Evolutionary conservation across 1,140 invertebrate genomes (phyloP), one percentile per base, ranked within the genome.

Genomic region (Drosophila equinoxialis): DNA sequence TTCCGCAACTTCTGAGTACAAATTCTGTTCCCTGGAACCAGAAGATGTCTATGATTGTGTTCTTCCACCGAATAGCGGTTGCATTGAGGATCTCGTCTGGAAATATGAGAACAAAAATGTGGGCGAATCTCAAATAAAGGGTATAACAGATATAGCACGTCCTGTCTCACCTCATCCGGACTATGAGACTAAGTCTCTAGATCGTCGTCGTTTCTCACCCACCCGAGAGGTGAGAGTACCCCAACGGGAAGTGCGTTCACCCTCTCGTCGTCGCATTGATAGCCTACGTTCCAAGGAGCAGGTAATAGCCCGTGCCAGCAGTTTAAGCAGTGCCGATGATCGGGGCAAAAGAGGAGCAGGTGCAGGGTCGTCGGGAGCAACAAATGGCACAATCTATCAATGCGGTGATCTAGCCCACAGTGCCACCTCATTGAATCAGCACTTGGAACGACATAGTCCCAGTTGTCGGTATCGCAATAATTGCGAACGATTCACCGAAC

Each of bases 401-500:
- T 91, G 89, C 48, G 90, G 81, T 0, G 91, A 91, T 11, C 54
- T 92, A 23, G 86, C 91, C 1, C 91, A 92, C 55, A 92, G 91
- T 8, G 90, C 91, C 57, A 91, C 83, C 8, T 92, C 90, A 1
- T 41, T 92, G 45, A 85, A 81, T 13, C 57, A 83, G 45, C 45
- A 51, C 10, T 62, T 81, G 61, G 91, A 92, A 48, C 75, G 86
- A 6, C 91, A 92, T 62, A 87, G 83, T 48, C 86, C 87, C 13
- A 90, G 77, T 51, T 93, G 65, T 80, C 91, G 42, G 67, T 95
- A 97, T 89, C 95, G 94, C 0, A 94, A 94, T 77, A 94, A 94
- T 51, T 97, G 96, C 1, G 95, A 96, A 66, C 94, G 96, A 59
- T 98, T 98, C 92, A 95, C 95, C 68, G 97, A 97, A 69, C 93